phyloP scores from a whole-genome alignment of 92 coral and sea anemone genomes.

The Phenganax marumi region DNA sequence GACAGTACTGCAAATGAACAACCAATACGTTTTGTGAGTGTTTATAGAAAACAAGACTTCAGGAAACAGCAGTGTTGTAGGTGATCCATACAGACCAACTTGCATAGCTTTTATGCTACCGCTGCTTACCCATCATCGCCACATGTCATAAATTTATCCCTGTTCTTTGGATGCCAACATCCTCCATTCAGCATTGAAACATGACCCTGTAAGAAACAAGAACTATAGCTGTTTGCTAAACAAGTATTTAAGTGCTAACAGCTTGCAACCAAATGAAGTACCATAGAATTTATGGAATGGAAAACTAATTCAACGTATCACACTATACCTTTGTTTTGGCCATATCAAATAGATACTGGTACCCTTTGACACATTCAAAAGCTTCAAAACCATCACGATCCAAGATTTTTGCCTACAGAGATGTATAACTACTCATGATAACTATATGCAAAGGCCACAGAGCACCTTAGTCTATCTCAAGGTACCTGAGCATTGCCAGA shows the following conservation, averaged over 20 bases:
- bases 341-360: constrained; percentile 93
- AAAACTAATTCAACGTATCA: not conserved
- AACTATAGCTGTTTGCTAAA: not conserved
- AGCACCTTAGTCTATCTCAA: not conserved
- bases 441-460: not conserved
- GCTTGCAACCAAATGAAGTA: not conserved
- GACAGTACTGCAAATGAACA: constrained; percentile 65
- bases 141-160: constrained; percentile 87
- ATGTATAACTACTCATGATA: not conserved
- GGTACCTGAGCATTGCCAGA: constrained; percentile 97
- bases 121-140: constrained; percentile 91
- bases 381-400: constrained; percentile 97
- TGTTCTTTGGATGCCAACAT: constrained; percentile 90
- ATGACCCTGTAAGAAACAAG: constrained; percentile 67
- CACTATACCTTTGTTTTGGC: constrained; percentile 79
- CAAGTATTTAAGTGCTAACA: not conserved
- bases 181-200: constrained; percentile 86
- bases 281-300: no score
- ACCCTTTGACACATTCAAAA: constrained; percentile 89
- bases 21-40: not conserved
- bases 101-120: not conserved
- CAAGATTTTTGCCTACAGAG: constrained; percentile 78
- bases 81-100: not conserved
- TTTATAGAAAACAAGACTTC: no score
- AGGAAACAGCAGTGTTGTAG: no score